Evolutionary conservation across 2,113 vertebrate species (phyloP), one percentile per base, ranked within the genome.

Genomic region (Phodopus roborovskii): DNA sequence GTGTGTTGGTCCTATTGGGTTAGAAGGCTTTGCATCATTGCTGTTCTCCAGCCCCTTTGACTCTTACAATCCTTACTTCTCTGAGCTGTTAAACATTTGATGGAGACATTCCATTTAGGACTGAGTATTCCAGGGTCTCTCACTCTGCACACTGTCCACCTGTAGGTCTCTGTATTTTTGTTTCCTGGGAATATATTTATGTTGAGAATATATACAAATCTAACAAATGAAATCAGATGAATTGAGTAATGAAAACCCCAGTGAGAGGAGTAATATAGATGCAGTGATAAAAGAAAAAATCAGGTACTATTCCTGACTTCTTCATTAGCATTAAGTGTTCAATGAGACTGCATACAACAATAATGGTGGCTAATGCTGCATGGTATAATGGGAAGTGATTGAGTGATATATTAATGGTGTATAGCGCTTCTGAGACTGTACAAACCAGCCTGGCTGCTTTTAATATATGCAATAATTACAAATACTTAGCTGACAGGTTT

Each of bases 311-410:
- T 94, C 96, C 89, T 39, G 2, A 97, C 97, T 96, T 94, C 50
- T 96, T 78, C 82, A 96, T 81, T 83, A 33, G 75, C 92, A 86
- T 84, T 60, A 95, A 96, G 77, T 97, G 83, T 96, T 96, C 96
- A 96, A 92, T 94, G 92, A 85, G 56, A 95, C 53, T 94, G 30
- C 48, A 39, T 48, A 48, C 83, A 53, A 81, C 64, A 97, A 88
- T 93, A 96, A 97, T 96, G 87, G 56, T 95, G 30, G 90, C 95
- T 97, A 91, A 84, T 94, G 90, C 81, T 96, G 58, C 58, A 96
- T 73, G 42, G 60, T 64, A 82, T 95, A 94, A 60, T 75, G 30
- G 42, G 93, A 97, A 95, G 62, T 93, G 81, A 97, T 88, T 77
- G 97, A 97, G 95, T 96, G 97, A 96, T 92, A 45, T 58, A 42